Base-by-base conservation (phyloP, 2,797 vertebrate species). In the Nasua narica region DNA sequence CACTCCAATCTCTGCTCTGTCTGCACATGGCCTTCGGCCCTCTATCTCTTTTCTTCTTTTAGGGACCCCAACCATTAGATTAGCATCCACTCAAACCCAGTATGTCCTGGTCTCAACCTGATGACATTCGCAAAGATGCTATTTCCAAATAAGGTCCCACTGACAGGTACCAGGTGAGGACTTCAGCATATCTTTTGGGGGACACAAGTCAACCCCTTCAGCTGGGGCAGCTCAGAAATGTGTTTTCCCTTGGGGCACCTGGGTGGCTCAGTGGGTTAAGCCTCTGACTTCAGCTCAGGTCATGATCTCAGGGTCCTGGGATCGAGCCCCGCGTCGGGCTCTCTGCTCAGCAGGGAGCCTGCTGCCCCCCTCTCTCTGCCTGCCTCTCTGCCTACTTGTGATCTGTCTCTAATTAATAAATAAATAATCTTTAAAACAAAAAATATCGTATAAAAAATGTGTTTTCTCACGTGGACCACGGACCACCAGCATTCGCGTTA, bases 391-490 rank as follows among this genome's bases (percentile, higher is more conserved):
- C 40, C 40, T 40, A 40, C 40, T 40, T 40, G 40, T 40, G 40
- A 40, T 40, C 40, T n/a, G n/a, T 40, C 40, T 40, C 40, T 40
- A 40, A 4, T 6, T 4, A 40, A 40, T 40, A 40, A 40, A 40
- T 40, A 40, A 40, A 40, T 40, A 40, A 40, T 40, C 40, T 40
- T 40, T 40, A 40, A 40, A 40, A 40, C 40, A 40, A 40, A 40
- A 40, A 40, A 40, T 40, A 40, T 40, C 6, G 40, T 40, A 40
- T 40, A 4, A 40, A 40, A 40, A 37, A 6, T 12, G 4, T 5
- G 1, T 27, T 43, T 43, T 21, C 14, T 7, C 3, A 0, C 3
- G 19, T 25, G 25, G 52, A 19, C 62, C 1, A 0, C 0, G 6
- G 8, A 0, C 25, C 21, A 23, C 11, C 37, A 21, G 50, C 67